Evolutionary conservation across 1,140 invertebrate species (phyloP).

Genomic region (Pseudomyrmex flavicornis): DNA sequence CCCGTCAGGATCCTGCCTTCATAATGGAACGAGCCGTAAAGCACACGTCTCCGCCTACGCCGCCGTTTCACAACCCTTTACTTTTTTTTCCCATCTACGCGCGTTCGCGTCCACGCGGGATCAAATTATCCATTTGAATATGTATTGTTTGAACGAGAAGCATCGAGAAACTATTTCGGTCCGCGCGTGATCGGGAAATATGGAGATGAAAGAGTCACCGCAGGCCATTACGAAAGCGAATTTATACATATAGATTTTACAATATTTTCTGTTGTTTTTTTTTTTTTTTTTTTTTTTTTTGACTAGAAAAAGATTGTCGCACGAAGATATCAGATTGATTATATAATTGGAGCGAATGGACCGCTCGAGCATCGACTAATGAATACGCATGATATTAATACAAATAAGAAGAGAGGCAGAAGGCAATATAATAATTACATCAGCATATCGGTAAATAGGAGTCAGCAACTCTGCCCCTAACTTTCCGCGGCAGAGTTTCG

Average conservation of each 20-base stretch:
- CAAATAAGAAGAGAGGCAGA: conserved; percentile 69
- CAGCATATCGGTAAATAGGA: conserved; percentile 85
- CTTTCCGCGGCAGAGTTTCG: conserved; percentile 41
- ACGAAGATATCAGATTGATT: not conserved
- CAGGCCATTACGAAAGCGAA: conserved; percentile 46
- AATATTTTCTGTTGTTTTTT: not conserved
- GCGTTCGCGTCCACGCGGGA: conserved; percentile 45
- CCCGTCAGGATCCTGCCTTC: conserved; percentile 48
- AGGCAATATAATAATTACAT: conserved; percentile 85
- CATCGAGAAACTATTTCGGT: conserved; percentile 57
- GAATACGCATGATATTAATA: conserved; percentile 72
- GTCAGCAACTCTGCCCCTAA: conserved; percentile 77
- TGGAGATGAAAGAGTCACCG: conserved; percentile 21
- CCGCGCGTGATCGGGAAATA: conserved; percentile 42
- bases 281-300: conserved; percentile 1
- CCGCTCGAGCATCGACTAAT: conserved; percentile 56
- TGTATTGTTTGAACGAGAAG: conserved; percentile 53
- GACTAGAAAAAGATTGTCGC: not conserved
- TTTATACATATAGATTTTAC: conserved; percentile 30
- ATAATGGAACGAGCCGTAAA: conserved; percentile 70
- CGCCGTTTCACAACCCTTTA: conserved; percentile 26
- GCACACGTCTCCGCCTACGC: conserved; percentile 33
- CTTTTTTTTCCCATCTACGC: conserved; percentile 32
- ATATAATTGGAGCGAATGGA: not conserved
- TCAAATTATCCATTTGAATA: conserved; percentile 58